Base-by-base conservation (phyloP, 2,113 vertebrate genomes). In the Myiozetetes cayanensis region DNA sequence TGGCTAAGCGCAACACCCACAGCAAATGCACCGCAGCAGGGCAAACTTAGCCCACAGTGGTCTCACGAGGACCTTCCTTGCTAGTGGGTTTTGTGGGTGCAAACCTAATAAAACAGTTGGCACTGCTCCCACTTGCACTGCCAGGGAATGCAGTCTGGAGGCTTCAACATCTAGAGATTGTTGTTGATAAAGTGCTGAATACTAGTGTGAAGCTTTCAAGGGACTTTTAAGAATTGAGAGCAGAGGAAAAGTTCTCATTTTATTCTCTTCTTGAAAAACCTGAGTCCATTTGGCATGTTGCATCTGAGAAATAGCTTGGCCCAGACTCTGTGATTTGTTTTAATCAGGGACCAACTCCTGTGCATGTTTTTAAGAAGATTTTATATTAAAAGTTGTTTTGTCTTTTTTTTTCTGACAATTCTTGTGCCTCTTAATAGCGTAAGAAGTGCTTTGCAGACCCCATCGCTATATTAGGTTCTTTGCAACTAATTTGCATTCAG, bases 401-500 rank as follows among this genome's bases (percentile, higher is more conserved):
- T 49, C 15, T 39, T 35, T n/a, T 78, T 78, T 52, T 68, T 44
- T 58, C 33, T 24, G 25, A 50, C 37, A 37, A 31, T 52, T 82
- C 73, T 93, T 74, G n/a, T 46, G 50, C 28, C 28, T 80, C 75
- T 68, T 87, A 87, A 95, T 71, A 91, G 56, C 44, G 71, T 63
- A 71, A 77, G 67, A 88, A 87, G 72, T 28, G 43, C 33, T 80
- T 83, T 89, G 65, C 65, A 92, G 92, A 96, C 68, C 79, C 72
- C 90, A 56, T 80, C 94, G 63, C 68, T 95, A 79, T 63, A 65
- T 52, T 27, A 46, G n/a, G 50, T 80, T 90, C 78, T 86, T 84
- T 65, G 65, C 56, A 93, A 68, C 35, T 95, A 46, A 88, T 95
- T 90, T 96, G 83, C 88, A 88, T 95, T 91, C 95, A 86, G 66